phyloP scores from a whole-genome alignment of 2,888 invertebrate genomes.

The Cataglyphis albicans region DNA sequence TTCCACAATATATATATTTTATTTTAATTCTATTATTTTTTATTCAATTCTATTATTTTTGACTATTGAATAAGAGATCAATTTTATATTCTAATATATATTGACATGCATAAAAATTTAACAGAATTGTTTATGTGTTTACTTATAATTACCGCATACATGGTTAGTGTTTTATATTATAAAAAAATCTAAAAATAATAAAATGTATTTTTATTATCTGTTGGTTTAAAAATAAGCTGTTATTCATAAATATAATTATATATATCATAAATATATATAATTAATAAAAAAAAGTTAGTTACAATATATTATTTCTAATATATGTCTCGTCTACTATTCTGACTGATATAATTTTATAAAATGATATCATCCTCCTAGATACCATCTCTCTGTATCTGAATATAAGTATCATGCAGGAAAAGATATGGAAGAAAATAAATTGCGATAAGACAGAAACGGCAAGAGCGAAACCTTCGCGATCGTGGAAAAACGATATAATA shows the following conservation, averaged over 20 bases:
- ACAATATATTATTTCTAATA: not conserved
- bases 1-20: not conserved
- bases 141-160: not conserved
- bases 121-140: not conserved
- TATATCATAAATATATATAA: not conserved
- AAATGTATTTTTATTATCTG: not conserved
- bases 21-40: not conserved
- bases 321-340: not conserved
- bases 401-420: not conserved
- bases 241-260: too few relatives aligned
- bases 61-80: not conserved
- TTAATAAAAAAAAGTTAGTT: not conserved
- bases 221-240: not conserved
- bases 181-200: not conserved
- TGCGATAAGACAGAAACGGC: slow-evolving; percentile 20
- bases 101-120: not conserved
- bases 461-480: slow-evolving; percentile 12
- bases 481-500: slow-evolving; percentile 40
- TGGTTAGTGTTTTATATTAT: not conserved
- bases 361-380: slow-evolving; percentile 14
- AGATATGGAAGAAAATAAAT: slow-evolving; percentile 3
- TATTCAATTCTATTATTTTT: too few relatives aligned
- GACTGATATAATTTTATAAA: slow-evolving; percentile 24
- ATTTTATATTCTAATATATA: slow-evolving; percentile 1
- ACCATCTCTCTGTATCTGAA: slow-evolving; percentile 23